Evolutionary conservation across 2,113 vertebrate species (phyloP).

Genomic region (Eira barbara): DNA sequence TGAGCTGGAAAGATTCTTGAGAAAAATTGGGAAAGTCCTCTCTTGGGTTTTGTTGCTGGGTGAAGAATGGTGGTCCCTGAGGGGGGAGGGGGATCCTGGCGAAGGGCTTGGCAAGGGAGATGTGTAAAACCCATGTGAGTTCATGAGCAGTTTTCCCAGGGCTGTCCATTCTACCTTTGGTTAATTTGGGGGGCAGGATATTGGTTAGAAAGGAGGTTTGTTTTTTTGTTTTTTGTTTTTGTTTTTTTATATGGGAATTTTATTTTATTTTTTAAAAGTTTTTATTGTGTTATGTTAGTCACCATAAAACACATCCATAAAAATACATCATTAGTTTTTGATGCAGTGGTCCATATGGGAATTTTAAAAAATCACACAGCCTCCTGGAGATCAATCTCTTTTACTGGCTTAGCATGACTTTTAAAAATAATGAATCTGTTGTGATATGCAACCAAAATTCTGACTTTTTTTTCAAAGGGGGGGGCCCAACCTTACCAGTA

Average conservation of each 20-base stretch:
- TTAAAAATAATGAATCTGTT: background rate
- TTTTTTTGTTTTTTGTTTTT: background rate
- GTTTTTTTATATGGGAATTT: no score
- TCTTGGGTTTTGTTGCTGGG: background rate
- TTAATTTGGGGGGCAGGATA: background rate
- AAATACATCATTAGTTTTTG: no score
- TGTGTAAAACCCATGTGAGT: background rate
- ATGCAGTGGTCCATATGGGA: background rate
- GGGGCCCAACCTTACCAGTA: conserved; percentile 72
- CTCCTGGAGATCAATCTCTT: background rate
- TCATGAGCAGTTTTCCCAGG: background rate
- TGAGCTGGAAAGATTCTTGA: background rate
- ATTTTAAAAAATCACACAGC: background rate
- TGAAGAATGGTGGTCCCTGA: background rate
- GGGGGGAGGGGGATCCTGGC: background rate
- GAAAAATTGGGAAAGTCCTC: background rate
- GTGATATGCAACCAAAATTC: background rate
- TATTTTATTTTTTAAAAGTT: no score
- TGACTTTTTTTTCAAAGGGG: conserved; percentile 70
- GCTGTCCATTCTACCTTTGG: background rate
- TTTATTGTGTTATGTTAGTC: no score
- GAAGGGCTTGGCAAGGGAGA: background rate
- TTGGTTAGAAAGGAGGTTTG: background rate
- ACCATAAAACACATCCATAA: no score
- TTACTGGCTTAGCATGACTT: background rate